phyloP scores from a whole-genome alignment of 2,888 invertebrate species.

The Rapana venosa region DNA sequence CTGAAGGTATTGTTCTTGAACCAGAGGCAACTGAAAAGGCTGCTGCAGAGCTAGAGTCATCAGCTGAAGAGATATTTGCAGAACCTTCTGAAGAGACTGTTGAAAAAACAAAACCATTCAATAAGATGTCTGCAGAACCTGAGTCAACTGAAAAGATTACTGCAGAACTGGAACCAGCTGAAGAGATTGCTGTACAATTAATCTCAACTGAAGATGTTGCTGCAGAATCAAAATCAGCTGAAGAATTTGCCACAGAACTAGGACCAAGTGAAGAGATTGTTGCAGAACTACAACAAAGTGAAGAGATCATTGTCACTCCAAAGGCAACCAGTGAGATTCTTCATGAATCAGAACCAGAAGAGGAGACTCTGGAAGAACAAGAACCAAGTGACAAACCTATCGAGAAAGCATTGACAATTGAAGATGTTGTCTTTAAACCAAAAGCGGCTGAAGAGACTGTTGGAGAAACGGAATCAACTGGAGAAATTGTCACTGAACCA shows the following conservation, averaged over 20 bases:
- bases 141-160: background rate
- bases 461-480: too few species aligned
- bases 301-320: background rate
- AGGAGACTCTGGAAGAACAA: background rate
- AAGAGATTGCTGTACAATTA: slow-evolving; percentile 16
- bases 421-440: background rate
- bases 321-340: background rate
- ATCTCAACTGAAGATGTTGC: background rate
- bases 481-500: too few species aligned
- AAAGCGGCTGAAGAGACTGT: background rate
- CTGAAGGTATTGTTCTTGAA: too few species aligned
- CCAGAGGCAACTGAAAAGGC: too few species aligned
- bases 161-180: background rate
- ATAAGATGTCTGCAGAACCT: background rate
- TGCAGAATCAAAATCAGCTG: background rate
- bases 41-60: background rate
- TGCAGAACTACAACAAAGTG: background rate
- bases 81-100: background rate
- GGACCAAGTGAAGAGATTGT: slow-evolving; percentile 5
- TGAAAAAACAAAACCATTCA: background rate
- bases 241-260: slow-evolving; percentile 17
- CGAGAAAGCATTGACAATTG: background rate
- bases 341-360: background rate
- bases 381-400: background rate
- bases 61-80: background rate